Percentiles rank a stretch among this genome's conserved stretches.
phyloP scores from a whole-genome alignment of 2,888 invertebrate species.

The Epinotia demarniana region DNA sequence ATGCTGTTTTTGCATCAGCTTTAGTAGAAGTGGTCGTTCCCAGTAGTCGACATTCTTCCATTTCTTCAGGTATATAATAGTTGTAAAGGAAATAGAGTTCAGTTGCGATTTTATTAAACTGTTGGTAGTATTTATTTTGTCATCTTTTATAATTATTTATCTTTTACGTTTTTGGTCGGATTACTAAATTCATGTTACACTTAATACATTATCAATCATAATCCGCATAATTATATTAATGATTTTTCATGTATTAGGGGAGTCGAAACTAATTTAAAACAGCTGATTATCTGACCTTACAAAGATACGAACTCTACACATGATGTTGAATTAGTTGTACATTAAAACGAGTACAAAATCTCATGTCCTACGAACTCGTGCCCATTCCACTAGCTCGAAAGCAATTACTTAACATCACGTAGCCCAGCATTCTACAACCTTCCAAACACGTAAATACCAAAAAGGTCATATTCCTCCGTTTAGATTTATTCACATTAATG shows the following conservation, averaged over 20 bases:
- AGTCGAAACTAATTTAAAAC: too few relatives aligned
- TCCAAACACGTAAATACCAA: constrained; percentile 12
- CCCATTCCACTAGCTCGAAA: constrained; percentile 19
- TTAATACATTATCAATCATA: too few relatives aligned
- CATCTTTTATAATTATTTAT: background rate
- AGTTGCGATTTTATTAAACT: background rate
- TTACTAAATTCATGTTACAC: too few relatives aligned
- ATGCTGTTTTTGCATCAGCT: constrained; percentile 1
- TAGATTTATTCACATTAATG: constrained; percentile 27
- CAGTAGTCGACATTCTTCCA: constrained; percentile 1
- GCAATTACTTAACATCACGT: constrained; percentile 17
- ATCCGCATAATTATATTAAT: too few relatives aligned
- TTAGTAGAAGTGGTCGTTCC: background rate
- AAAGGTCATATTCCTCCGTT: constrained; percentile 21
- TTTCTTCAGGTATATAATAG: constrained; percentile 4
- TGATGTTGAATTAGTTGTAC: background rate
- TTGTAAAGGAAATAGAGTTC: background rate
- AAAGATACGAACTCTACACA: background rate
- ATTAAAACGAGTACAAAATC: background rate
- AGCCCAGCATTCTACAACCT: constrained; percentile 15
- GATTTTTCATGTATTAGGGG: too few relatives aligned
- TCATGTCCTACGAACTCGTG: constrained; percentile 2
- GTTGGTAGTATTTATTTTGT: background rate
- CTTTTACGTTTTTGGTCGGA: background rate
- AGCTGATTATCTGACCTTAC: background rate